phyloP scores from a whole-genome alignment of 2,888 invertebrate genomes.

The Glaucopsyche alexis region DNA sequence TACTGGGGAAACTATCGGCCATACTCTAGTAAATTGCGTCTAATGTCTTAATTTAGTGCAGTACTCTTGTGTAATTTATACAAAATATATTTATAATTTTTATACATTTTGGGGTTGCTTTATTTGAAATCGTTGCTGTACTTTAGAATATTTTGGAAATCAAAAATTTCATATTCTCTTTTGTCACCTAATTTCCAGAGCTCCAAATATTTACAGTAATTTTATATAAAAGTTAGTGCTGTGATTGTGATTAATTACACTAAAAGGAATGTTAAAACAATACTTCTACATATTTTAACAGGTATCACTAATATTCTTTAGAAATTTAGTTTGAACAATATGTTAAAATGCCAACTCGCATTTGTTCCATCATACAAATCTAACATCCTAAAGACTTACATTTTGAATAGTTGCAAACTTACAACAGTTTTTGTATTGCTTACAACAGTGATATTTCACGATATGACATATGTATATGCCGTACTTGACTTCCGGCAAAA shows the following conservation, averaged over 20 bases:
- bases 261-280: constrained; percentile 28
- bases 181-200: not conserved
- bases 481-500: constrained; percentile 12
- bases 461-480: constrained; percentile 24
- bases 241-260: constrained; percentile 6
- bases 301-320: constrained; percentile 6
- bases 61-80: constrained; percentile 14
- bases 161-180: constrained; percentile 4
- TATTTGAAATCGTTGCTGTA: constrained; percentile 7
- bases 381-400: constrained; percentile 13
- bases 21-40: constrained; percentile 11
- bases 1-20: constrained; percentile 27
- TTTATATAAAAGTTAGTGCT: constrained; percentile 21
- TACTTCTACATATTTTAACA: constrained; percentile 22
- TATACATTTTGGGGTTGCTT: constrained; percentile 20
- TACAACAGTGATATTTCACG: constrained; percentile 24
- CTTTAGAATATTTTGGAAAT: constrained; percentile 17
- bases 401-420: not conserved
- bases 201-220: constrained; percentile 22
- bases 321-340: constrained; percentile 7
- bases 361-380: constrained; percentile 10
- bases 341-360: constrained; percentile 15
- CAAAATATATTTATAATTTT: constrained; percentile 27
- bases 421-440: not conserved
- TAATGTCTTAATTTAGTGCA: constrained; percentile 24